Conservation (phyloP, 2,113 vertebrate species). For the Irena cyanogastra region DNA sequence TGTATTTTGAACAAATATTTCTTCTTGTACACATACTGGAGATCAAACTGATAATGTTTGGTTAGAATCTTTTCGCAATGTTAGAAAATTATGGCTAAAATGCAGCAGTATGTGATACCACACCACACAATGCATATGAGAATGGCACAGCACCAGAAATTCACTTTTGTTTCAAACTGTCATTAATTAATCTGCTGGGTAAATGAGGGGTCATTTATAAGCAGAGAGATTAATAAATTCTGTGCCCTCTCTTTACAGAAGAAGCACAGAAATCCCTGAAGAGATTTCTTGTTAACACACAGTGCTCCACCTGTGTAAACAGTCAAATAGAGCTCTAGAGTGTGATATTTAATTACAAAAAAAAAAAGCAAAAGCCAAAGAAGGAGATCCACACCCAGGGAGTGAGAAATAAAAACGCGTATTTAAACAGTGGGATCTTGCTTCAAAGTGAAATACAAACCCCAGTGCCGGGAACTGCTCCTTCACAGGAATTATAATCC, state of each 20-base stretch:
- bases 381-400: neutral
- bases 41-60: neutral
- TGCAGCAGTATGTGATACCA: neutral
- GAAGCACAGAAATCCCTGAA: neutral
- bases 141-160: neutral
- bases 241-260: neutral
- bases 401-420: neutral
- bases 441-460: neutral
- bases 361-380: neutral
- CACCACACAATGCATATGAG: neutral
- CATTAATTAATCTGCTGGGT: neutral
- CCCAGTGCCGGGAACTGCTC: accelerated
- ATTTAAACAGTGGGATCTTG: neutral
- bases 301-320: neutral
- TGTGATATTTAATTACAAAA: neutral
- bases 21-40: neutral
- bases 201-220: neutral
- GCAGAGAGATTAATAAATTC: neutral
- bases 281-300: neutral
- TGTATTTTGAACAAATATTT: neutral
- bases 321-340: neutral
- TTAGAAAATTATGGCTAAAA: neutral
- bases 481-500: neutral
- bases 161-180: neutral
- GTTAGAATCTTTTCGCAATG: neutral